Conservation (phyloP, 2,113 vertebrate species). For the western clawed frog (Xenopus tropicalis) region UCB_Xtro_10.0 CM004451.2:6102001-6102500, state of each 20-base stretch:
- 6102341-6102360: conserved; percentile 24
- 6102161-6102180: conserved; percentile 56
- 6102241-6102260: not conserved
- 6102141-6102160: conserved; percentile 43
- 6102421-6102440: conserved; percentile 50
- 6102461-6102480: conserved; percentile 73
- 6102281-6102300: not conserved
- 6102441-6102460: conserved; percentile 65
- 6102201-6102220: not conserved
- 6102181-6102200: conserved; percentile 48
- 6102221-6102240: conserved; percentile 16
- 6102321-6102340: conserved; percentile 6
- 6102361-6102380: conserved; percentile 51
- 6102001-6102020: conserved; percentile 26
- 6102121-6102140: conserved; percentile 49
- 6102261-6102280: not conserved
- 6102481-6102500: conserved; percentile 67
- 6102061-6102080: not conserved
- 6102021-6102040: not conserved
- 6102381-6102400: conserved; percentile 20
- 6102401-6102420: not conserved
- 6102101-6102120: conserved; percentile 38
- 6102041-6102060: conserved; percentile 9
- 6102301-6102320: conserved; percentile 4
- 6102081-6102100: conserved; percentile 9